Conservation (phyloP, 2,113 vertebrate genomes). For the Mola mola region DNA sequence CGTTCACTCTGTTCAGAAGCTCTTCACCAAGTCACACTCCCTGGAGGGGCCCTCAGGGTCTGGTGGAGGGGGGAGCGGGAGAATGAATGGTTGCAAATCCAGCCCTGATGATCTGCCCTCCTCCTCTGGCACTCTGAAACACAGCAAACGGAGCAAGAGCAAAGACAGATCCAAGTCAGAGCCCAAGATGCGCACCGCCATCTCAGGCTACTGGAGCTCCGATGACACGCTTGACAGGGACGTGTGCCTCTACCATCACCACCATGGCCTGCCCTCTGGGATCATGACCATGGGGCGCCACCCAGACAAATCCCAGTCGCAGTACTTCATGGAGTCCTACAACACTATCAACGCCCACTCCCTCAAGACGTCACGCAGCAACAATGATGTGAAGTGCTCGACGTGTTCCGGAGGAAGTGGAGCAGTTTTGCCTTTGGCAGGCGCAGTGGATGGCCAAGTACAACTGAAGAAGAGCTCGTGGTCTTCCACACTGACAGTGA, state of each 20-base stretch:
- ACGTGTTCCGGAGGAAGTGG: slow-evolving; percentile 76
- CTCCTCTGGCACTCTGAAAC: slow-evolving; percentile 76
- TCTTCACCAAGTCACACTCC: slow-evolving; percentile 90
- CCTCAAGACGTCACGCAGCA: slow-evolving; percentile 94
- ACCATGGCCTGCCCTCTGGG: slow-evolving; percentile 83
- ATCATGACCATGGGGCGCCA: slow-evolving; percentile 95
- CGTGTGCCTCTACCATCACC: slow-evolving; percentile 79
- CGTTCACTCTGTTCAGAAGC: slow-evolving; percentile 95
- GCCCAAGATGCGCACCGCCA: slow-evolving; percentile 90
- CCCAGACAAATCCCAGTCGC: slow-evolving; percentile 86
- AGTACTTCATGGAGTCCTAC: slow-evolving; percentile 95
- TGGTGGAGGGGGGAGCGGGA: slow-evolving; percentile 75
- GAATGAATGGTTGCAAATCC: slow-evolving; percentile 74
- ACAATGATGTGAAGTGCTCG: slow-evolving; percentile 85
- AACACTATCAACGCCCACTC: slow-evolving; percentile 95
- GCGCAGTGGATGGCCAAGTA: slow-evolving; percentile 76
- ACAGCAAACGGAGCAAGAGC: slow-evolving; percentile 90
- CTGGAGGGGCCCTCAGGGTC: slow-evolving; percentile 83
- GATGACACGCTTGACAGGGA: slow-evolving; percentile 90
- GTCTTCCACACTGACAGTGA: slow-evolving; percentile 96
- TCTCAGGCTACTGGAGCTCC: slow-evolving; percentile 97
- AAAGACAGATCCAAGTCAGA: slow-evolving; percentile 94
- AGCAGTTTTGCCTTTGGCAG: slow-evolving; percentile 52
- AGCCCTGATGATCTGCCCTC: slow-evolving; percentile 79
- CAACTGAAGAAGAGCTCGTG: slow-evolving; percentile 95